Percentiles rank a stretch among this genome's conserved stretches.
These are phyloP conservation scores for Stegana nigrithorax DNA, from an alignment of 2,888 invertebrate genomes.

Conservation along the genomic window DNA sequence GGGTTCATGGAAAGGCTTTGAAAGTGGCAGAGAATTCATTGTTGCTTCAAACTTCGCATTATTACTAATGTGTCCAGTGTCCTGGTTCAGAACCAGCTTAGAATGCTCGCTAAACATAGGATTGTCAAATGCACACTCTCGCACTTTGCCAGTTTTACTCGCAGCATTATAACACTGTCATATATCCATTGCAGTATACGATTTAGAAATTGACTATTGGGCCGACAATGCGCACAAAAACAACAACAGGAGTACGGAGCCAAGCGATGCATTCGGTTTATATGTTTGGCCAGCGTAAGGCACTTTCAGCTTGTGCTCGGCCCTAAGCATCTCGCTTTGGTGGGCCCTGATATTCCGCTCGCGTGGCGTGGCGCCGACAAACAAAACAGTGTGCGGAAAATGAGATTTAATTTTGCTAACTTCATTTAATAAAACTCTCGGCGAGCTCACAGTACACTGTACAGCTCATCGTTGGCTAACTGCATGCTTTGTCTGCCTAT, in stretches of 20 bases:
- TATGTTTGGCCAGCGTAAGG: conserved; percentile 60
- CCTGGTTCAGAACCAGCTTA: too few relatives aligned
- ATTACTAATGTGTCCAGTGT: too few relatives aligned
- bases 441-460: too few relatives aligned
- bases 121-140: conserved; percentile 64
- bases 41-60: too few relatives aligned
- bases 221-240: conserved; percentile 60
- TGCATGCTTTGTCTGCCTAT: too few relatives aligned
- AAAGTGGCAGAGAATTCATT: neutral
- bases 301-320: conserved; percentile 27
- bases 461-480: too few relatives aligned
- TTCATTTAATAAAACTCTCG: too few relatives aligned
- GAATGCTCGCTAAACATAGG: conserved; percentile 67
- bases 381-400: too few relatives aligned
- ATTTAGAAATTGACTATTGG: conserved; percentile 56
- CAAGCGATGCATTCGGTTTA: conserved; percentile 60
- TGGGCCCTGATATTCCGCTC: too few relatives aligned
- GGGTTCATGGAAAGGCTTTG: conserved; percentile 49
- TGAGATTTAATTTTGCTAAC: too few relatives aligned
- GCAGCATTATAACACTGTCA: conserved; percentile 40
- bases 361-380: too few relatives aligned
- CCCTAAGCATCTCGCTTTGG: conserved; percentile 30
- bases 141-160: conserved; percentile 48
- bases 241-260: conserved; percentile 57
- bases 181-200: conserved; percentile 64